Conservation (phyloP, 1,140 invertebrate genomes). For the Ditylenchus dipsaci region DNA sequence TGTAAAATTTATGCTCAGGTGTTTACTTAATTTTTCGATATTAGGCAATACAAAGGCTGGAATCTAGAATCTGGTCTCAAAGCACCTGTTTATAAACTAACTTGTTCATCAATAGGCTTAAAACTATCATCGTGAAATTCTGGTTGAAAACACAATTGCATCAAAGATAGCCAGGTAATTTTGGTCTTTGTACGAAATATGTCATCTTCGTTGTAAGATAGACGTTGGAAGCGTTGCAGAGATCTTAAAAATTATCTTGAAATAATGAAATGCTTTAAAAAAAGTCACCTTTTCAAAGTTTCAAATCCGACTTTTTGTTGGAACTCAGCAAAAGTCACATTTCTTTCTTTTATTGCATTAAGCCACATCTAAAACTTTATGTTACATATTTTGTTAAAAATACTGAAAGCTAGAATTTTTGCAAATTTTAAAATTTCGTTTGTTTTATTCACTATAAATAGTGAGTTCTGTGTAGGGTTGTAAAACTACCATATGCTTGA, state of each 20-base stretch:
- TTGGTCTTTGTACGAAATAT: conserved; percentile 42
- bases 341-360: conserved; percentile 36
- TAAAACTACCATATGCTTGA: too few species aligned
- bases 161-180: conserved; percentile 51
- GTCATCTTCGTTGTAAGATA: conserved; percentile 44
- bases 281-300: conserved; percentile 28
- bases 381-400: conserved; percentile 11
- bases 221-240: conserved; percentile 46
- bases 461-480: too few species aligned
- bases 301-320: conserved; percentile 43
- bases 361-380: conserved; percentile 40
- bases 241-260: conserved; percentile 23
- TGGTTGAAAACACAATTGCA: conserved; percentile 51
- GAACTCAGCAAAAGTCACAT: conserved; percentile 51
- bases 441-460: conserved; percentile 13
- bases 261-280: neutral
- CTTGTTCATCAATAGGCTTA: conserved; percentile 47
- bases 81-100: conserved; percentile 22
- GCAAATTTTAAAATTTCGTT: conserved; percentile 3
- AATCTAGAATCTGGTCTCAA: neutral
- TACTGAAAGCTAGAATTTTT: neutral
- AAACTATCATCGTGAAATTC: conserved; percentile 44
- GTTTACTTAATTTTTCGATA: neutral
- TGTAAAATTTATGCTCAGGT: conserved; percentile 18
- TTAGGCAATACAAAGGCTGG: neutral